phyloP scores from a whole-genome alignment of 1,140 invertebrate species.

The Solenopsis fugax region DNA sequence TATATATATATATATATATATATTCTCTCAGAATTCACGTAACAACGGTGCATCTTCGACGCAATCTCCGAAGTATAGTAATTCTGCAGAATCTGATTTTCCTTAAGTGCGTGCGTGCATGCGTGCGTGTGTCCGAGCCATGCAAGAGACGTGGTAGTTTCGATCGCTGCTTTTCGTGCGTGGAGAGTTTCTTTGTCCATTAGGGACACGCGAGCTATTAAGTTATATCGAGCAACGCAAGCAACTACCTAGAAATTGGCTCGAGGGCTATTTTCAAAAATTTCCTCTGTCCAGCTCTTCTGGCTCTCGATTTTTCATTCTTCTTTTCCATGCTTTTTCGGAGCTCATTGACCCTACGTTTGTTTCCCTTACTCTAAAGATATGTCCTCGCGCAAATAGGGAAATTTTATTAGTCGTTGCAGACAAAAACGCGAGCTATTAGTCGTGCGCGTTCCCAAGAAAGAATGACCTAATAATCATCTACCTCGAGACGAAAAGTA shows the following conservation, averaged over 20 bases:
- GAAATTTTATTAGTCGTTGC: neutral
- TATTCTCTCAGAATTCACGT: constrained; percentile 54
- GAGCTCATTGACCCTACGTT: neutral
- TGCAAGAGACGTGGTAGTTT: constrained; percentile 1
- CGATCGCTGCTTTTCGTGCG: constrained; percentile 65
- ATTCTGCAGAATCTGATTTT: constrained; percentile 71
- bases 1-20: too few species aligned
- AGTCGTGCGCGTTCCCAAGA: neutral
- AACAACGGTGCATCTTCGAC: constrained; percentile 32
- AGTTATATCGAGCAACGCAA: constrained; percentile 4
- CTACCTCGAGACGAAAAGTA: neutral
- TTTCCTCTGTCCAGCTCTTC: neutral
- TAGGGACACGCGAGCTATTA: constrained; percentile 67
- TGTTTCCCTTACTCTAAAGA: neutral
- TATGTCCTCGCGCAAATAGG: neutral
- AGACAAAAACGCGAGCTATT: neutral
- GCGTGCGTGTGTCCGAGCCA: constrained; percentile 13
- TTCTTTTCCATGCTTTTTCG: neutral
- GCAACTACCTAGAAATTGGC: constrained; percentile 63
- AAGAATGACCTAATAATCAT: constrained; percentile 5
- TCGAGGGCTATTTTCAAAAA: constrained; percentile 38
- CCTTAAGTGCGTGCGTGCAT: constrained; percentile 15
- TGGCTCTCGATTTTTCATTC: neutral
- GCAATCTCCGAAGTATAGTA: neutral
- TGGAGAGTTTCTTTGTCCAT: constrained; percentile 64